Conservation (phyloP, 2,888 invertebrate species). For the Ophion slaviceki region DNA sequence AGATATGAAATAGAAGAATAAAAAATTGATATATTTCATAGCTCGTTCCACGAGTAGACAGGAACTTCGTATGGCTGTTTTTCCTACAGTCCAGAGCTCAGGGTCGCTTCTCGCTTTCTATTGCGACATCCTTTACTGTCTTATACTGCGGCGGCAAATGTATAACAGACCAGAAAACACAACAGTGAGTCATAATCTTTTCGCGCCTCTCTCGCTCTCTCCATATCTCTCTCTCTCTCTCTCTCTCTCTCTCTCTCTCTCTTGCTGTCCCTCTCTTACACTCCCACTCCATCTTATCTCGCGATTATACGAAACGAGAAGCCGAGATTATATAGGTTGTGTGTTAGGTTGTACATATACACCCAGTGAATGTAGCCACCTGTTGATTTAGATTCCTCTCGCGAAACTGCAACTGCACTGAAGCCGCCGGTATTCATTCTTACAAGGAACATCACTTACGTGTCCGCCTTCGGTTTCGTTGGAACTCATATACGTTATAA, state of each 20-base stretch:
- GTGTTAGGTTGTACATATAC: conserved; percentile 14
- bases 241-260: conserved; percentile 1
- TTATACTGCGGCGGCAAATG: conserved; percentile 38
- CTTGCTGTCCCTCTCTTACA: conserved; percentile 1
- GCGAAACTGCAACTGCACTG: conserved; percentile 22
- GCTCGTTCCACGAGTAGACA: conserved; percentile 4
- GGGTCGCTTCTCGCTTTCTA: conserved; percentile 63
- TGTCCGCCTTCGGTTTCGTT: too few relatives aligned
- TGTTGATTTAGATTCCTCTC: conserved; percentile 54
- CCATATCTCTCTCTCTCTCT: conserved; percentile 10
- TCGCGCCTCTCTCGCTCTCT: conserved; percentile 16
- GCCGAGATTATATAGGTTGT: conserved; percentile 30
- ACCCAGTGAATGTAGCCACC: conserved; percentile 51
- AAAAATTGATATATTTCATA: conserved; percentile 34
- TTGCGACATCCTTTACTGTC: conserved; percentile 54
- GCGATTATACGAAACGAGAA: conserved; percentile 47
- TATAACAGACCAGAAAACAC: conserved; percentile 38
- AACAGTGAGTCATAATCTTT: conserved; percentile 62
- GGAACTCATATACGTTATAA: too few relatives aligned
- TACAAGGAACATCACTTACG: background rate
- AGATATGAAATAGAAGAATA: background rate
- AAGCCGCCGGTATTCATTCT: background rate
- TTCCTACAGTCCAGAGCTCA: conserved; percentile 56
- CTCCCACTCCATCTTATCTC: conserved; percentile 48
- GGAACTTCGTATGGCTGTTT: conserved; percentile 26